These are phyloP conservation scores for Sebastes vulpes DNA, from an alignment of 2,797 vertebrate species.

Conservation along the genomic window DNA sequence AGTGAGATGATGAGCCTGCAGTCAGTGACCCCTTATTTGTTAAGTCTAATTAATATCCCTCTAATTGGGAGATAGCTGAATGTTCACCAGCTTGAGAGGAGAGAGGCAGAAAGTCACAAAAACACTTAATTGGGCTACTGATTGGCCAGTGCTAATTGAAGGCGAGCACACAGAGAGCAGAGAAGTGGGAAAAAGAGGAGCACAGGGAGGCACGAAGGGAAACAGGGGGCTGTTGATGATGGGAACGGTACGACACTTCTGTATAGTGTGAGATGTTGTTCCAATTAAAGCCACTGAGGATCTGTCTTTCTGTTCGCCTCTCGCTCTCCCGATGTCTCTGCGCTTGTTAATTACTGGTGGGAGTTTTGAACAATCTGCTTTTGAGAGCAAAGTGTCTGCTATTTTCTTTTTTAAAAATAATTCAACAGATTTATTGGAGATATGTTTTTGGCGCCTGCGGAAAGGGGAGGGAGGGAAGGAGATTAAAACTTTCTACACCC, in stretches of 20 bases:
- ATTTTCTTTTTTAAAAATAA: constrained; percentile 10
- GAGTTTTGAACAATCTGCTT: constrained; percentile 77
- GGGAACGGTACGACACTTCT: constrained; percentile 62
- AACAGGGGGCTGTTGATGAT: constrained; percentile 49
- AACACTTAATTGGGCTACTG: constrained; percentile 82
- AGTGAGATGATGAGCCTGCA: constrained; percentile 20
- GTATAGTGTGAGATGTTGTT: constrained; percentile 73
- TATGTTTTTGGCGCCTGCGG: constrained; percentile 16
- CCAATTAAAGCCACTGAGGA: constrained; percentile 84
- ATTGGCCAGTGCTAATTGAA: constrained; percentile 85
- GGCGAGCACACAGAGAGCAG: constrained; percentile 50
- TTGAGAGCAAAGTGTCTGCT: constrained; percentile 72
- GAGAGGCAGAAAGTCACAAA: constrained; percentile 76
- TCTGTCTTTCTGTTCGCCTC: constrained; percentile 65
- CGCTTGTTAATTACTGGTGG: constrained; percentile 80
- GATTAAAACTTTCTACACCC: constrained; percentile 12
- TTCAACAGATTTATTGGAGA: constrained; percentile 1
- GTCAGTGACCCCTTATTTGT: constrained; percentile 61
- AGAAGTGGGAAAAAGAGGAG: constrained; percentile 49
- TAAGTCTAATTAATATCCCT: constrained; percentile 77
- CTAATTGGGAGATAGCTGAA: constrained; percentile 80
- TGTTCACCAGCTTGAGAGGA: constrained; percentile 75
- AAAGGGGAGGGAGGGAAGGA: not conserved
- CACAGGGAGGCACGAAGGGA: constrained; percentile 32
- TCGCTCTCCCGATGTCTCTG: constrained; percentile 44